Evolutionary conservation across 2,888 invertebrate genomes (phyloP).

Genomic region (Corbicula japonica): DNA sequence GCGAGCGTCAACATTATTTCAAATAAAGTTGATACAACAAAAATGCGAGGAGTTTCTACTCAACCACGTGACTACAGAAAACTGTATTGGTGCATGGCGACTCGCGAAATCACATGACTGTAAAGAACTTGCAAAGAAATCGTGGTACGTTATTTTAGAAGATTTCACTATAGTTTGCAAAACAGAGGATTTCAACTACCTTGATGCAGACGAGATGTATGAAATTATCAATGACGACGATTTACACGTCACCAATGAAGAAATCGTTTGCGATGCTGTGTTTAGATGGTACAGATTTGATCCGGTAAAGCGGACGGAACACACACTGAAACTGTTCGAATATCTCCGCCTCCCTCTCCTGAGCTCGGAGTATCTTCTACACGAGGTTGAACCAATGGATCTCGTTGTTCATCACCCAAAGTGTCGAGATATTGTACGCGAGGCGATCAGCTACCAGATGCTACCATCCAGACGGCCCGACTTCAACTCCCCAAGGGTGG

Average conservation of each 20-base stretch:
- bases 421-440: slow-evolving; percentile 75
- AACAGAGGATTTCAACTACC: slow-evolving; percentile 84
- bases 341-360: slow-evolving; percentile 77
- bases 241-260: slow-evolving; percentile 95
- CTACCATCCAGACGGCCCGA: slow-evolving; percentile 73
- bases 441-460: slow-evolving; percentile 78
- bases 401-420: slow-evolving; percentile 67
- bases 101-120: slow-evolving; percentile 93
- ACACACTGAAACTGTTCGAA: slow-evolving; percentile 86
- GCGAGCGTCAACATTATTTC: slow-evolving; percentile 94
- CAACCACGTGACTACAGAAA: slow-evolving; percentile 91
- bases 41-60: slow-evolving; percentile 93
- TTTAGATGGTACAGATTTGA: slow-evolving; percentile 90
- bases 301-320: slow-evolving; percentile 87
- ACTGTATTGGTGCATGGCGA: slow-evolving; percentile 94
- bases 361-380: slow-evolving; percentile 74
- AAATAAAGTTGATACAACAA: slow-evolving; percentile 92
- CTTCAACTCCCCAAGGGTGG: slow-evolving; percentile 71
- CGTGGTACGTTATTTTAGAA: slow-evolving; percentile 90
- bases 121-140: slow-evolving; percentile 90
- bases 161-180: slow-evolving; percentile 73
- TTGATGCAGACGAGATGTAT: slow-evolving; percentile 92
- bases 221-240: slow-evolving; percentile 93
- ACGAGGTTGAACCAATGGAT: slow-evolving; percentile 74
- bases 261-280: slow-evolving; percentile 92